phyloP scores from a whole-genome alignment of 2,113 vertebrate species.

The Rousettus leschenaultii region DNA sequence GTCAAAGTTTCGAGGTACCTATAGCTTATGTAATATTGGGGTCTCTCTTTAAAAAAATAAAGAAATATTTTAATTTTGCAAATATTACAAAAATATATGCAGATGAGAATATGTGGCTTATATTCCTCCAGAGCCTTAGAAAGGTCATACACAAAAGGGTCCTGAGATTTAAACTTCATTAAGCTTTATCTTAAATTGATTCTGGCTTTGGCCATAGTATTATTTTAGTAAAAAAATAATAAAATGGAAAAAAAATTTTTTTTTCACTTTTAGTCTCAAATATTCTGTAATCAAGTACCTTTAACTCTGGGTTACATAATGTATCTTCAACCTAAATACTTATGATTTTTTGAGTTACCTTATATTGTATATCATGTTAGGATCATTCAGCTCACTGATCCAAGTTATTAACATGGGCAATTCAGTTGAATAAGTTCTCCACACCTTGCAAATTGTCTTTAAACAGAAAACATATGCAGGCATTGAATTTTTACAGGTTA shows the following conservation, averaged over 20 bases:
- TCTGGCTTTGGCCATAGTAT: background rate
- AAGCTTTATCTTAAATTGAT: background rate
- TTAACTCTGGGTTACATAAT: background rate
- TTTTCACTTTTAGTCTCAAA: background rate
- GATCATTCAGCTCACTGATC: background rate
- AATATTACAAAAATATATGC: conserved; percentile 1
- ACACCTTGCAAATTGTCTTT: background rate
- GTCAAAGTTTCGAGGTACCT: background rate
- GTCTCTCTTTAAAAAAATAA: background rate
- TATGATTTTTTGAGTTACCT: background rate
- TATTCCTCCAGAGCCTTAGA: background rate
- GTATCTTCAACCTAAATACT: background rate
- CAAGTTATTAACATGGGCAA: background rate
- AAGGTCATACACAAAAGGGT: background rate
- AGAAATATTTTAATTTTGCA: background rate
- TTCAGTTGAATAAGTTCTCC: background rate
- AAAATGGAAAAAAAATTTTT: background rate
- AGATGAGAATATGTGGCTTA: background rate
- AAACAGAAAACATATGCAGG: background rate
- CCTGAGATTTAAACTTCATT: background rate
- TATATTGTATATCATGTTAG: background rate
- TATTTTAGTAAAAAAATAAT: background rate
- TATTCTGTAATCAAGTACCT: background rate
- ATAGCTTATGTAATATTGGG: background rate
- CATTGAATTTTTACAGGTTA: background rate